These are phyloP conservation scores for Orchestes rusci DNA, from an alignment of 2,888 invertebrate species.

Conservation along the genomic window DNA sequence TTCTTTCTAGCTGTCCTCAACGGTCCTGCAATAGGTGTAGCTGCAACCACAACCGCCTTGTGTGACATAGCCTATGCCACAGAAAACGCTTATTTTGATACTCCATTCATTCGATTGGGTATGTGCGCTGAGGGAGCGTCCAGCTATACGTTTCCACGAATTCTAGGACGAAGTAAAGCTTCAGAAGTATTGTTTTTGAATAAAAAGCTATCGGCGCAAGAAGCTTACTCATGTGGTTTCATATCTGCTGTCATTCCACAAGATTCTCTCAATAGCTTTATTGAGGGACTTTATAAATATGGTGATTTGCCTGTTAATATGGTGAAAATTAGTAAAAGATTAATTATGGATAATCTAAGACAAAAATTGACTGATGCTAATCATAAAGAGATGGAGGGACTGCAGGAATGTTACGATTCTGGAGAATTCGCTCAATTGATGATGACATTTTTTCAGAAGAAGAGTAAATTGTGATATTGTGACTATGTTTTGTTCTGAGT, in stretches of 20 bases:
- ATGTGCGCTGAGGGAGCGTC: conserved; percentile 88
- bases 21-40: conserved; percentile 91
- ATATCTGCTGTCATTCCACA: conserved; percentile 71
- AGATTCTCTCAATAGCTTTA: conserved; percentile 49
- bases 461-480: conserved; percentile 36
- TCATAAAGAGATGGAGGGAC: conserved; percentile 57
- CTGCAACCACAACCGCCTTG: conserved; percentile 74
- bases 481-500: not conserved
- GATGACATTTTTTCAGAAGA: conserved; percentile 46
- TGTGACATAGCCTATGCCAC: conserved; percentile 85
- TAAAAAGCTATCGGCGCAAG: conserved; percentile 67
- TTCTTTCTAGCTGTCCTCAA: conserved; percentile 63
- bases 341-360: conserved; percentile 56
- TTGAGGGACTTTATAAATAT: conserved; percentile 53
- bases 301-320: conserved; percentile 52
- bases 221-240: conserved; percentile 72
- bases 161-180: conserved; percentile 78
- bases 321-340: conserved; percentile 60
- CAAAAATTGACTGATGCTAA: conserved; percentile 60
- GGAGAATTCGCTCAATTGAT: conserved; percentile 60
- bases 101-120: conserved; percentile 82
- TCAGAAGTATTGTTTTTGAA: conserved; percentile 50
- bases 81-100: conserved; percentile 78
- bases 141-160: conserved; percentile 72
- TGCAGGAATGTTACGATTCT: conserved; percentile 57